Conservation (phyloP, 2,797 vertebrate genomes). For the Tangara arthus region DNA sequence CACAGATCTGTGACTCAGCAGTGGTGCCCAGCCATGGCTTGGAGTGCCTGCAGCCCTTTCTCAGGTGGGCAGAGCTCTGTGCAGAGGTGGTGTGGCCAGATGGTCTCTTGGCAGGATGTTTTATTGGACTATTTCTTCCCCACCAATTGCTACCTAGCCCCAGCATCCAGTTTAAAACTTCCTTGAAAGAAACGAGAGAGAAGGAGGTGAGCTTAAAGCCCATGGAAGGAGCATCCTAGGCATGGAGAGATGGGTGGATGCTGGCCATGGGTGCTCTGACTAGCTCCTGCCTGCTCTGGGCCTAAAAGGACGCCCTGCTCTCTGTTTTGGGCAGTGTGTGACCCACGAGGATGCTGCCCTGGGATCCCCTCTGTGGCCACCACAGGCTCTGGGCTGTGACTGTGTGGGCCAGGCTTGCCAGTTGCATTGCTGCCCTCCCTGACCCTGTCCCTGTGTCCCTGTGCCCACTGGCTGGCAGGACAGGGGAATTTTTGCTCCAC, state of each 20-base stretch:
- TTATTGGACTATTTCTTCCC: background rate
- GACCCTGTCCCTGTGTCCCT: background rate
- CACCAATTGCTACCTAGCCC: background rate
- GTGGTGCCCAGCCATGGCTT: background rate
- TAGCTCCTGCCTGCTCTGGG: background rate
- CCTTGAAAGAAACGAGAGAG: background rate
- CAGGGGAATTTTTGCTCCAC: conserved; percentile 58
- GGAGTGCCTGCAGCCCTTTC: background rate
- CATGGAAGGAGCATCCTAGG: background rate
- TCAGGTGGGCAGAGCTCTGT: background rate
- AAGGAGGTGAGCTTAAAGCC: background rate
- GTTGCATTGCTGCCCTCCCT: too few species aligned
- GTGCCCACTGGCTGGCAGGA: background rate
- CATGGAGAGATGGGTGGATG: background rate
- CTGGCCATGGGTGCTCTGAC: background rate
- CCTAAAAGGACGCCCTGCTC: background rate
- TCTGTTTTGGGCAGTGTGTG: background rate
- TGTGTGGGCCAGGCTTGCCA: background rate
- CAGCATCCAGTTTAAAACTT: background rate
- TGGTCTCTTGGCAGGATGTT: background rate
- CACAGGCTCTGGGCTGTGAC: background rate
- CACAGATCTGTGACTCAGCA: background rate
- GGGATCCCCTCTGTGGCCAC: accelerated
- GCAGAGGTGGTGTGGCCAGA: background rate
- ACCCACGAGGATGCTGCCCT: accelerated